Percentiles rank a stretch among this genome's conserved stretches.
These are phyloP conservation scores for Ondatra zibethicus DNA, from an alignment of 2,113 vertebrate genomes.

Conservation along the genomic window DNA sequence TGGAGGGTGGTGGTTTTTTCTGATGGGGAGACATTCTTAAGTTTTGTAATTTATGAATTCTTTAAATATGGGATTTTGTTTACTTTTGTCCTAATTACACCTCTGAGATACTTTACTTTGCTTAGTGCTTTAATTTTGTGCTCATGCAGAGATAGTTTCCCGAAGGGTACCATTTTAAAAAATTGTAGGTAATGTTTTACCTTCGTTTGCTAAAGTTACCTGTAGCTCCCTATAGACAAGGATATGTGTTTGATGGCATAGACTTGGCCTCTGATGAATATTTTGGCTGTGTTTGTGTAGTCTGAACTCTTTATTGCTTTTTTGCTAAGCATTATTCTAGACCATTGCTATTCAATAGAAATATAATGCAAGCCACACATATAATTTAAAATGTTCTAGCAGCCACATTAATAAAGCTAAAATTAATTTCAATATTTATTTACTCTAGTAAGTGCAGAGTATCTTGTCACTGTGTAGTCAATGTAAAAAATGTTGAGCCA, in stretches of 20 bases:
- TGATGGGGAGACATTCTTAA: constrained; percentile 49
- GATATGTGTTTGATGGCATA: not conserved
- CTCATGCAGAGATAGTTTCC: constrained; percentile 44
- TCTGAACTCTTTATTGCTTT: not conserved
- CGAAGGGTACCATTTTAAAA: constrained; percentile 59
- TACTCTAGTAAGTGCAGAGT: constrained; percentile 14
- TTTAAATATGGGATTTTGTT: constrained; percentile 69
- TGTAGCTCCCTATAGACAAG: constrained; percentile 31
- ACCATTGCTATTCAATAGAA: not conserved
- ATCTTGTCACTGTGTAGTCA: not conserved
- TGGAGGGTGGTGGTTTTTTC: constrained; percentile 60
- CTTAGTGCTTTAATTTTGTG: constrained; percentile 71
- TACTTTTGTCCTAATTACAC: constrained; percentile 75
- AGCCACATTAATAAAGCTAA: constrained; percentile 22
- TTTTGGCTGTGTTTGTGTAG: not conserved
- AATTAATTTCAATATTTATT: constrained; percentile 43
- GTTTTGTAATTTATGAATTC: constrained; percentile 72
- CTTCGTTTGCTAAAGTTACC: not conserved
- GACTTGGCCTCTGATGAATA: not conserved
- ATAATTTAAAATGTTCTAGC: constrained; percentile 43
- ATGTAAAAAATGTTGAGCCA: constrained; percentile 33
- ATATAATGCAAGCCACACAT: not conserved
- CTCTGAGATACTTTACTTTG: constrained; percentile 65
- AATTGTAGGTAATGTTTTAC: constrained; percentile 22
- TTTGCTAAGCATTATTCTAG: constrained; percentile 34